Conservation (phyloP, 2,113 vertebrate genomes). For the Rana temporaria region DNA sequence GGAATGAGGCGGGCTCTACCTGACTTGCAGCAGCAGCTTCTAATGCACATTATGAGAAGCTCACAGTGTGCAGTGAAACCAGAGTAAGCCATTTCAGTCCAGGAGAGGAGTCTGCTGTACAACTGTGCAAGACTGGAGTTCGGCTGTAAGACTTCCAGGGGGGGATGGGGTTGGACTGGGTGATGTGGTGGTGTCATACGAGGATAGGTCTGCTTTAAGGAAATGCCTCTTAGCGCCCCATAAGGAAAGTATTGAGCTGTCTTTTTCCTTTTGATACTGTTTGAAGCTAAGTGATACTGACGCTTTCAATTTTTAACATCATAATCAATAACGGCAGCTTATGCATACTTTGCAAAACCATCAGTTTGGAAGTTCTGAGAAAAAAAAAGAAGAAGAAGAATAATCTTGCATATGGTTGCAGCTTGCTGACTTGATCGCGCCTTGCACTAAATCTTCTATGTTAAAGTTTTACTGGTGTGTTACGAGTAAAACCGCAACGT, state of each 20-base stretch:
- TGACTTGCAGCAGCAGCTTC: no score
- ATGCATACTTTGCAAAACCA: conserved; percentile 96
- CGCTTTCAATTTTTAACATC: conserved; percentile 97
- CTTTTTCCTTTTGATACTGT: conserved; percentile 93
- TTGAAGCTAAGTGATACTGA: conserved; percentile 96
- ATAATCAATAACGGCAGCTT: conserved; percentile 99
- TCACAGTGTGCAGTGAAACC: no score
- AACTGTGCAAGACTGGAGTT: no score
- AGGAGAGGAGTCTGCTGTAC: no score
- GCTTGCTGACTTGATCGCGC: conserved; percentile 94
- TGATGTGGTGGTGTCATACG: no score
- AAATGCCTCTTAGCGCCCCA: conserved; percentile 70
- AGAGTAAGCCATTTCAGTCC: no score
- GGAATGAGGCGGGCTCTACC: no score
- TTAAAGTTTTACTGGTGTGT: conserved; percentile 99
- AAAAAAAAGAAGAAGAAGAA: conserved; percentile 87
- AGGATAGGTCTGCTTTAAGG: conserved; percentile 29
- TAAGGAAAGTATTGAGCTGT: conserved; percentile 80
- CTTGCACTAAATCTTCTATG: conserved; percentile 95
- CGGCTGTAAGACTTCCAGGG: no score
- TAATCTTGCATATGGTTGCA: conserved; percentile 94
- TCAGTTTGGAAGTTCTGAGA: conserved; percentile 92
- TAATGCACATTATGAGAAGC: no score
- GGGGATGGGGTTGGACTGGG: no score
- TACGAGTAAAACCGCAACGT: conserved; percentile 99